A percentile compares a stretch with the other conserved stretches of the same genome.
Evolutionary conservation across 2,797 vertebrate species (phyloP).

Genomic region (Gymnoscopelus microlampas): DNA sequence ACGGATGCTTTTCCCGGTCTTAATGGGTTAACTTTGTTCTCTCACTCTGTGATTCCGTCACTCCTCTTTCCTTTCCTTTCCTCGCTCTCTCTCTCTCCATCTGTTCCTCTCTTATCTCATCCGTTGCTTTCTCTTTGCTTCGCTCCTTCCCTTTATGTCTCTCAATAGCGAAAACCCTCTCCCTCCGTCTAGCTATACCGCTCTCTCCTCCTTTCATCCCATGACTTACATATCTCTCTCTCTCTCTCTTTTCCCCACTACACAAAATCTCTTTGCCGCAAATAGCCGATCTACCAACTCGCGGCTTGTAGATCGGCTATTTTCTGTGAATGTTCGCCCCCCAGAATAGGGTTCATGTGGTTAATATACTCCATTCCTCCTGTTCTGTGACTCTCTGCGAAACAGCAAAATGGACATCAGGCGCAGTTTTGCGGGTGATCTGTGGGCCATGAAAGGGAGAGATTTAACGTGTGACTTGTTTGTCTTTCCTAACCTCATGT

Average conservation of each 20-base stretch:
- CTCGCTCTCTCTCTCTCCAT: not conserved
- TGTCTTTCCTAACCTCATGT: constrained; percentile 38
- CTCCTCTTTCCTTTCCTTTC: constrained; percentile 12
- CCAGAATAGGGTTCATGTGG: too few relatives aligned
- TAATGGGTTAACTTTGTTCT: constrained; percentile 6
- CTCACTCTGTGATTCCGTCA: constrained; percentile 6
- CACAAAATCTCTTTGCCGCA: too few relatives aligned
- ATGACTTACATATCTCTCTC: too few relatives aligned
- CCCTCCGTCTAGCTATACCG: too few relatives aligned
- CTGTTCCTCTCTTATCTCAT: constrained; percentile 7
- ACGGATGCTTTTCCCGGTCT: too few relatives aligned
- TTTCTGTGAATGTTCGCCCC: too few relatives aligned
- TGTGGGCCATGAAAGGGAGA: constrained; percentile 50
- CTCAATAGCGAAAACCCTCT: too few relatives aligned
- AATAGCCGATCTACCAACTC: too few relatives aligned
- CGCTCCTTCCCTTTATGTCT: too few relatives aligned
- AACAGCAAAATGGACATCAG: constrained; percentile 53
- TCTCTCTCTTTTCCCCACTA: too few relatives aligned
- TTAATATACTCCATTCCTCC: not conserved
- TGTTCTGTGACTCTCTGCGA: constrained; percentile 44
- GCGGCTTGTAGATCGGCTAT: too few relatives aligned
- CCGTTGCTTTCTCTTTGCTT: too few relatives aligned
- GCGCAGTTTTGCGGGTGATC: constrained; percentile 35
- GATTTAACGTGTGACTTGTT: constrained; percentile 3
- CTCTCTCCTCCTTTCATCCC: not conserved